phyloP scores from a whole-genome alignment of 2,797 vertebrate genomes.

The Garrulus glandarius region DNA sequence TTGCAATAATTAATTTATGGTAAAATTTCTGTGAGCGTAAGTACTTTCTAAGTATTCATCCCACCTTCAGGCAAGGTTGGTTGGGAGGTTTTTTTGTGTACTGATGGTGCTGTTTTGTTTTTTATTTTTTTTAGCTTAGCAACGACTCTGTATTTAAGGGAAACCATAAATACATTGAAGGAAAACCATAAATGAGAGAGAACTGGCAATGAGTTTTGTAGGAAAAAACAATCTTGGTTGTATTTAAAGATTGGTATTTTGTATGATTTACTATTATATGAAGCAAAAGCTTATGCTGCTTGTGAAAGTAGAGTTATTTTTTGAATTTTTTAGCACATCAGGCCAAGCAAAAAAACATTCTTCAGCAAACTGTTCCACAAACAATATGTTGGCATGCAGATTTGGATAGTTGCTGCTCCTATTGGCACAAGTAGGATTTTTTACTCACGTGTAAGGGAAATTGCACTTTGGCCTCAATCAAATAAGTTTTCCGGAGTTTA shows the following conservation, averaged over 20 bases:
- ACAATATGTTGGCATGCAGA: neutral
- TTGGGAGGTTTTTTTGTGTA: fast-evolving
- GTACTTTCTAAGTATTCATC: neutral
- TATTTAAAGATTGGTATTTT: neutral
- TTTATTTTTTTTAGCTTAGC: neutral
- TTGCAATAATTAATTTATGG: neutral
- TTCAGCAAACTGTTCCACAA: neutral
- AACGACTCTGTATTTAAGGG: neutral
- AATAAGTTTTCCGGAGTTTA: neutral
- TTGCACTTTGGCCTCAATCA: neutral
- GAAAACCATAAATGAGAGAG: neutral
- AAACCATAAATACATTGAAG: neutral
- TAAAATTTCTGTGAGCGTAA: neutral
- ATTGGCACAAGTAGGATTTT: neutral
- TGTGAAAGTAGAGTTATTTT: neutral
- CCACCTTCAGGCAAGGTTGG: neutral
- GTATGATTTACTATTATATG: neutral
- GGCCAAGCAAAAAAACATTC: neutral
- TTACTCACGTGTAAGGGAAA: neutral
- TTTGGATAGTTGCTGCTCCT: neutral
- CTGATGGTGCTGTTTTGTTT: neutral
- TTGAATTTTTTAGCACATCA: neutral
- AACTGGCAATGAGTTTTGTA: neutral
- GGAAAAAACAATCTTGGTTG: neutral
- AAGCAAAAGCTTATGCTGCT: neutral